Evolutionary conservation across 2,888 invertebrate species (phyloP), one percentile per base, ranked within the genome.

Genomic region (Metallyticus violacea): DNA sequence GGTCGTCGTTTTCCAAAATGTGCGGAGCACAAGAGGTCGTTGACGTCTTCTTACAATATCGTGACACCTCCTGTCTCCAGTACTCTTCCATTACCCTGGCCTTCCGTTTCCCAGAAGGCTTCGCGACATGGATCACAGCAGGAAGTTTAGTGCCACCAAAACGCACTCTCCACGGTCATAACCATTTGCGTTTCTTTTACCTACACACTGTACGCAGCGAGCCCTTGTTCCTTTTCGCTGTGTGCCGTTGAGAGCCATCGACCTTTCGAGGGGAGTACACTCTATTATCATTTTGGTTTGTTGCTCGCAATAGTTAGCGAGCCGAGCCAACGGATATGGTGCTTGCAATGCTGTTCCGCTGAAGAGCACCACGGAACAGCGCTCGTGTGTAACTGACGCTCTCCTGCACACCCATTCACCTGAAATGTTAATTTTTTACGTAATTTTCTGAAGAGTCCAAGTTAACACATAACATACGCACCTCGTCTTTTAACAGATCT

Each of bases 301-400:
- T 62, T 62, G 40, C 40, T 62, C 15, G 40, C 40, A 9, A 62
- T 62, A 62, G 40, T 62, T 62, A 15, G 40, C 40, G n/a, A n/a
- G n/a, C n/a, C n/a, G n/a, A n/a, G n/a, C n/a, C n/a, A n/a, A n/a
- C n/a, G 40, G 40, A 62, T 62, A 62, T 62, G 40, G 40, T 62
- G 40, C 40, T 62, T 62, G 40, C 40, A 62, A 62, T 62, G 22
- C 40, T 62, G 40, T 62, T 62, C 40, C 40, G 40, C 40, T 62
- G 15, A 62, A 62, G 40, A 62, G 22, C 40, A 62, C 40, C 40
- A 82, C 76, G 82, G 82, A 62, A 82, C 82, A 26, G 26, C 82
- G 82, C 26, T 76, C 82, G 82, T 76, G 82, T 82, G 82, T 82
- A 76, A 82, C 82, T 26, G 40, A 62, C 40, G n/a, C n/a, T 62